These are phyloP conservation scores for Parthenolecanium corni DNA, from an alignment of 2,888 invertebrate genomes.

Conservation along the genomic window DNA sequence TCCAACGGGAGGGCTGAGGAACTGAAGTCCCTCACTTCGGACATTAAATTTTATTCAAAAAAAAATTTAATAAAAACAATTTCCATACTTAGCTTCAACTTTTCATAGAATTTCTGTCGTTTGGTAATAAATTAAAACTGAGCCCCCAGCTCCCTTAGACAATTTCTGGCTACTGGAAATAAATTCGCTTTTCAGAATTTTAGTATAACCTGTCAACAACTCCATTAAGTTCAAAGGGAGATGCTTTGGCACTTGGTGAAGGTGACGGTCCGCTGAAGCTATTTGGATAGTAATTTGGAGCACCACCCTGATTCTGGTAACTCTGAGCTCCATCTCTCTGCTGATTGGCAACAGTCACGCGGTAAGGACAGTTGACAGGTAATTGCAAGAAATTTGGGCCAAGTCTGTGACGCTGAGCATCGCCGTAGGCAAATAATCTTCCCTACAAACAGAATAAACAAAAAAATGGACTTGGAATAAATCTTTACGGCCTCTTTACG, in stretches of 20 bases:
- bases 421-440: constrained; percentile 75
- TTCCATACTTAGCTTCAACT: no score
- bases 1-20: no score
- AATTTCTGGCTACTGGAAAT: no score
- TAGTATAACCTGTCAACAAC: constrained; percentile 3
- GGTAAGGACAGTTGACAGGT: constrained; percentile 89
- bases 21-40: no score
- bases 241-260: constrained; percentile 51
- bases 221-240: constrained; percentile 52
- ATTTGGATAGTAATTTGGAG: constrained; percentile 94
- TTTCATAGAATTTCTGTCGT: no score
- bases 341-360: constrained; percentile 50
- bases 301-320: constrained; percentile 68
- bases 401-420: constrained; percentile 82
- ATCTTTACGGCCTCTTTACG: no score
- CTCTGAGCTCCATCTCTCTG: constrained; percentile 81
- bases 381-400: constrained; percentile 87
- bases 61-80: no score
- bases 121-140: no score
- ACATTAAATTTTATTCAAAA: no score
- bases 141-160: no score
- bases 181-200: no score
- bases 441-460: constrained; percentile 55
- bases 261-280: constrained; percentile 80
- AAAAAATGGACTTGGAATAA: no score